Evolutionary conservation across 2,113 vertebrate genomes (phyloP).

Genomic region (Bubo bubo): DNA sequence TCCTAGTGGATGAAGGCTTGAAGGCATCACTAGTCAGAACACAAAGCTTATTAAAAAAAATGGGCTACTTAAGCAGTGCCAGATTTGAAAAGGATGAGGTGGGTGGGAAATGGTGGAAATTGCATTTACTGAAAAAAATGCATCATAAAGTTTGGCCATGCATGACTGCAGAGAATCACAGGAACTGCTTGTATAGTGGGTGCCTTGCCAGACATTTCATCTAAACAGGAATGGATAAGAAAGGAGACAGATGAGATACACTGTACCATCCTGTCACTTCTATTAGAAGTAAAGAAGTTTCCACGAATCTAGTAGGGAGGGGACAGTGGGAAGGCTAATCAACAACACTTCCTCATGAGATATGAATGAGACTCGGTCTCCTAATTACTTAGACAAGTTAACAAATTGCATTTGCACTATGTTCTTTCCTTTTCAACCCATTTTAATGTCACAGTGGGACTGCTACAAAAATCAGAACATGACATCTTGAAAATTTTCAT

Average conservation of each 20-base stretch:
- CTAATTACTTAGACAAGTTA: background rate
- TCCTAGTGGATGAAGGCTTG: background rate
- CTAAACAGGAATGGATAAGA: background rate
- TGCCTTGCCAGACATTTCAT: background rate
- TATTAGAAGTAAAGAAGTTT: background rate
- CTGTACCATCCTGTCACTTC: background rate
- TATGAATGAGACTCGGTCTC: background rate
- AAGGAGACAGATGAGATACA: background rate
- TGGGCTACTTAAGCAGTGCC: background rate
- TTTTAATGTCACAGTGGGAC: background rate
- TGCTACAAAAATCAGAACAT: background rate
- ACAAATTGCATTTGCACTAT: background rate
- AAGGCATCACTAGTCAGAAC: background rate
- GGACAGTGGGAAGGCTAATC: background rate
- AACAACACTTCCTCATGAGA: background rate
- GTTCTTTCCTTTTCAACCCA: background rate
- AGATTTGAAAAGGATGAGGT: background rate
- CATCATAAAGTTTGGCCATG: background rate
- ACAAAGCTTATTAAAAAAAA: background rate
- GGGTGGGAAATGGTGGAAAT: background rate
- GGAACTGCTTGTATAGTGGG: background rate
- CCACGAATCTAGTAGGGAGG: background rate
- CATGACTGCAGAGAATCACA: background rate
- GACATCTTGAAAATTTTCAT: background rate
- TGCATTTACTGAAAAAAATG: background rate